These are phyloP conservation scores for Venustoraphidia nigricollis DNA, from an alignment of 2,888 invertebrate species.

Conservation along the genomic window DNA sequence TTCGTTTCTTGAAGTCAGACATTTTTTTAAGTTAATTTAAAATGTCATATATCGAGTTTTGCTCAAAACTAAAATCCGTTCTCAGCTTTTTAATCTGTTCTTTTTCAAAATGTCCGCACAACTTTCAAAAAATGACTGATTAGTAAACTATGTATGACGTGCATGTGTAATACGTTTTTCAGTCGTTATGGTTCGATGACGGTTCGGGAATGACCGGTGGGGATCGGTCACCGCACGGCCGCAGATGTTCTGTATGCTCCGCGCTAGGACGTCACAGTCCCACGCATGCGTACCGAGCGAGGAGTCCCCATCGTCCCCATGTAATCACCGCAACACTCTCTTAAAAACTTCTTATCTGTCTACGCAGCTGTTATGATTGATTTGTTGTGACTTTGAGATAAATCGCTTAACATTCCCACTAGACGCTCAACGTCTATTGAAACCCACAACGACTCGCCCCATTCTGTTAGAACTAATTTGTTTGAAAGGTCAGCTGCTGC, in stretches of 20 bases:
- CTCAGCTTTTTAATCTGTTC: too few relatives aligned
- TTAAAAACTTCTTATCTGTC: background rate
- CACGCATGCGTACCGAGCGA: slow-evolving; percentile 15
- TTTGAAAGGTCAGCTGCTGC: too few relatives aligned
- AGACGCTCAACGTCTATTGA: background rate
- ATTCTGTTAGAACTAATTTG: too few relatives aligned
- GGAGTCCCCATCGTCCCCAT: slow-evolving; percentile 11
- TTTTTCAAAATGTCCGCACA: too few relatives aligned
- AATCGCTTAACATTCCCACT: background rate
- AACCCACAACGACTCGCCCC: too few relatives aligned
- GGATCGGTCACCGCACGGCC: slow-evolving; percentile 21
- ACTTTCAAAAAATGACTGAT: too few relatives aligned
- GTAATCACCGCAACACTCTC: background rate
- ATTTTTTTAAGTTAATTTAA: too few relatives aligned
- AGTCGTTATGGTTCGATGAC: slow-evolving; percentile 48
- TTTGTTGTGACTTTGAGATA: background rate
- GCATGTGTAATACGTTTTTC: slow-evolving; percentile 11
- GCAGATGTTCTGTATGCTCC: slow-evolving; percentile 25
- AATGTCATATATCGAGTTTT: too few relatives aligned
- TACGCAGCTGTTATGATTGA: background rate
- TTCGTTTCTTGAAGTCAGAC: too few relatives aligned
- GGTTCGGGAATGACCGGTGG: slow-evolving; percentile 21
- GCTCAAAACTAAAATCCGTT: too few relatives aligned
- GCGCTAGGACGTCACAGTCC: slow-evolving; percentile 25
- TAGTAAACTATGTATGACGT: too few relatives aligned